Conservation (phyloP, 2,113 vertebrate species). For the Pterocles gutturalis region DNA sequence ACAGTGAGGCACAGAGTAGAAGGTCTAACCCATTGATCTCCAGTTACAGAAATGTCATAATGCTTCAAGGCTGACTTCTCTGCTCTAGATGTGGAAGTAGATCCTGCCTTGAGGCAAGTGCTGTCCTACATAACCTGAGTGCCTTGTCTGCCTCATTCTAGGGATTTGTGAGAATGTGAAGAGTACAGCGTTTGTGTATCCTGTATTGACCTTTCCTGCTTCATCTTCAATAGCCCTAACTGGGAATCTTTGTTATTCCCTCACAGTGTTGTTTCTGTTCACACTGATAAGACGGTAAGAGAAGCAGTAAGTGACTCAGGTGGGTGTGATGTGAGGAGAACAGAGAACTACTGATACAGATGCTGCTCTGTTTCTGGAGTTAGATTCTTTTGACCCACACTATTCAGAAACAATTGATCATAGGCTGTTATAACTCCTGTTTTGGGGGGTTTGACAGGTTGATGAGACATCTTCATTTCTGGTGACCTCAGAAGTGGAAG, state of each 20-base stretch:
- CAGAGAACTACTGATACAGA: neutral
- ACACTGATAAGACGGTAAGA: neutral
- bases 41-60: neutral
- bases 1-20: neutral
- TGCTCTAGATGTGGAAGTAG: neutral
- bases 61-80: neutral
- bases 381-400: neutral
- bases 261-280: neutral
- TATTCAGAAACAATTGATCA: neutral
- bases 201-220: neutral
- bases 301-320: neutral
- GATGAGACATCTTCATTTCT: neutral
- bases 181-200: neutral
- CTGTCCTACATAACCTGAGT: neutral
- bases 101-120: neutral
- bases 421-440: neutral
- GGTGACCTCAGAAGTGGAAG: neutral
- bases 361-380: neutral
- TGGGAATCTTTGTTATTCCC: neutral
- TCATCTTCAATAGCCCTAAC: neutral
- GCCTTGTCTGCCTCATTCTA: neutral
- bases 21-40: neutral
- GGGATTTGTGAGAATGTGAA: neutral
- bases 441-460: neutral
- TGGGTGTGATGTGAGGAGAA: neutral